Conservation (phyloP, 2,797 vertebrate species). For the Intellagama lesueurii region DNA sequence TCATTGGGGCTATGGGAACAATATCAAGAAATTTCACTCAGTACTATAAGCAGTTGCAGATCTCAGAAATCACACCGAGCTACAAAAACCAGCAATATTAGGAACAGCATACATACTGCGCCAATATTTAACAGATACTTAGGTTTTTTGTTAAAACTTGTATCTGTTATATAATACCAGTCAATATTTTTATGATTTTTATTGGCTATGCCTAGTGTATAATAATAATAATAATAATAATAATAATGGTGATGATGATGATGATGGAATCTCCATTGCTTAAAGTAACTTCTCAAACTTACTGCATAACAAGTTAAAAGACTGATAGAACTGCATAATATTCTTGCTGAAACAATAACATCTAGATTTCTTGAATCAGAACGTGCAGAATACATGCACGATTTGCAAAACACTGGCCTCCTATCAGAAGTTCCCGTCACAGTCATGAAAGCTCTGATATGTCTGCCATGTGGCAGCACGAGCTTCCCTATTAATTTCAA, state of each 20-base stretch:
- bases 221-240: background rate
- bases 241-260: too few relatives aligned
- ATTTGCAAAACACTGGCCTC: background rate
- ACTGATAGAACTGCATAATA: background rate
- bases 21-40: too few relatives aligned
- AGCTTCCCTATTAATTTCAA: slow-evolving; percentile 8
- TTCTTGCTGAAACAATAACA: background rate
- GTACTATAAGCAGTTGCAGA: too few relatives aligned
- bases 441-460: background rate
- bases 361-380: background rate
- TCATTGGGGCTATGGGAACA: too few relatives aligned
- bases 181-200: too few relatives aligned
- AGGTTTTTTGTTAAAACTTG: too few relatives aligned
- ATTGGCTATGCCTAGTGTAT: too few relatives aligned
- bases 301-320: background rate
- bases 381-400: background rate
- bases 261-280: background rate
- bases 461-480: background rate
- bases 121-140: too few relatives aligned
- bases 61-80: too few relatives aligned
- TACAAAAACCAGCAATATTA: too few relatives aligned
- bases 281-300: background rate
- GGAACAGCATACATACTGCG: too few relatives aligned
- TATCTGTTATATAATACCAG: too few relatives aligned
- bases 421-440: background rate